Conservation (phyloP, 2,888 invertebrate species). For the Sesia apiformis region DNA sequence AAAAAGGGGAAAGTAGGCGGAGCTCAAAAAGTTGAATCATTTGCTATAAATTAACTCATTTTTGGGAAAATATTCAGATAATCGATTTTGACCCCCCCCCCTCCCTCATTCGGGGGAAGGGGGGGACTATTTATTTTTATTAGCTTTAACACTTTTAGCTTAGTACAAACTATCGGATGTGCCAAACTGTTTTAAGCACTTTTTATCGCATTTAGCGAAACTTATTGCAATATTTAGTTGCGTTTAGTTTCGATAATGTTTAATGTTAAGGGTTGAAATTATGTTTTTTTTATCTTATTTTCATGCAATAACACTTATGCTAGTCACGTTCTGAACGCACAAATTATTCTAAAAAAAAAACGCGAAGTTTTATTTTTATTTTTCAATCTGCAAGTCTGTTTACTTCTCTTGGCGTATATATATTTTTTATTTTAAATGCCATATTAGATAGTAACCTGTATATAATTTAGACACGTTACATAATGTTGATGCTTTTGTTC, state of each 20-base stretch:
- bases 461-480: slow-evolving; percentile 51
- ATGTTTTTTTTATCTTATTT: slow-evolving; percentile 28
- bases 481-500: slow-evolving; percentile 55
- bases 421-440: slow-evolving; percentile 59
- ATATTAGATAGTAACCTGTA: slow-evolving; percentile 67
- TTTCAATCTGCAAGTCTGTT: slow-evolving; percentile 5
- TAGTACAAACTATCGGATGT: slow-evolving; percentile 67
- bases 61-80: too few species aligned
- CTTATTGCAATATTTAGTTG: slow-evolving; percentile 42
- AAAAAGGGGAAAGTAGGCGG: too few species aligned
- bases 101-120: too few species aligned
- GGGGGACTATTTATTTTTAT: slow-evolving; percentile 47
- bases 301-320: slow-evolving; percentile 73
- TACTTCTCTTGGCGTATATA: slow-evolving; percentile 31
- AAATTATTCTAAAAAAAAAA: slow-evolving; percentile 35
- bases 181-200: slow-evolving; percentile 65
- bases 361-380: slow-evolving; percentile 26
- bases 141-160: slow-evolving; percentile 60
- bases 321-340: slow-evolving; percentile 70
- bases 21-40: too few species aligned
- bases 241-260: slow-evolving; percentile 40
- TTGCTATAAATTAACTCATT: too few species aligned
- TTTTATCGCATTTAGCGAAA: slow-evolving; percentile 58
- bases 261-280: slow-evolving; percentile 29
- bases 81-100: too few species aligned